Evolutionary conservation across 2,113 vertebrate species (phyloP).

Genomic region (Ceyx margarethae): DNA sequence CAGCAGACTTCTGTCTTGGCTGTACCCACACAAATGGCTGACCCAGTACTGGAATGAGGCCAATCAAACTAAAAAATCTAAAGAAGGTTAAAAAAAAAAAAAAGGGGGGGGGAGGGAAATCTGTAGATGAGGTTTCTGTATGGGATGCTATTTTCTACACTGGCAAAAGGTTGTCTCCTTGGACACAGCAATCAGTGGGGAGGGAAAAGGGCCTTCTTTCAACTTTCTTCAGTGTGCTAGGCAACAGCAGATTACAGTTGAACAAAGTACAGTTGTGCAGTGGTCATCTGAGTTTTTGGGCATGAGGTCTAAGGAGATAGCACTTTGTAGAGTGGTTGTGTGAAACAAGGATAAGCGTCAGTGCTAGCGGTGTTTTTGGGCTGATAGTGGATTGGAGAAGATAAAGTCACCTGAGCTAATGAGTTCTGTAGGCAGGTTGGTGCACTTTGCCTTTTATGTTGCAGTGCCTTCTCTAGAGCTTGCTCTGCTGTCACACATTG

Average conservation of each 20-base stretch:
- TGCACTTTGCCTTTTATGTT: background rate
- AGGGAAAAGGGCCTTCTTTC: background rate
- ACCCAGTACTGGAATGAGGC: background rate
- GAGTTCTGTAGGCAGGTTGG: background rate
- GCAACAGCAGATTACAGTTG: background rate
- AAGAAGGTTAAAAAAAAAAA: background rate
- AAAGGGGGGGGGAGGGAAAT: background rate
- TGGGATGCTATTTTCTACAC: background rate
- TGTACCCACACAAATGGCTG: background rate
- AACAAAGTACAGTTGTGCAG: background rate
- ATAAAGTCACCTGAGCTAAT: background rate
- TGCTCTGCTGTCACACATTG: background rate
- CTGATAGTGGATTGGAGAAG: background rate
- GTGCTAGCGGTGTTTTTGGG: background rate
- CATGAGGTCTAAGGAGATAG: background rate
- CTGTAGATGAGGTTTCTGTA: background rate
- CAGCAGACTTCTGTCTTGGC: background rate
- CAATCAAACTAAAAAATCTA: background rate
- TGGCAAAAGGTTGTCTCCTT: background rate
- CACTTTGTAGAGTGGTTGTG: background rate
- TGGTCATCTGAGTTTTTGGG: background rate
- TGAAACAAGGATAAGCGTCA: background rate
- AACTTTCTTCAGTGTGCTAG: background rate
- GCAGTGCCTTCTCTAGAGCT: background rate
- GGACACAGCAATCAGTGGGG: background rate